phyloP scores from a whole-genome alignment of 2,888 invertebrate genomes.

The Mactromeris polynyma region DNA sequence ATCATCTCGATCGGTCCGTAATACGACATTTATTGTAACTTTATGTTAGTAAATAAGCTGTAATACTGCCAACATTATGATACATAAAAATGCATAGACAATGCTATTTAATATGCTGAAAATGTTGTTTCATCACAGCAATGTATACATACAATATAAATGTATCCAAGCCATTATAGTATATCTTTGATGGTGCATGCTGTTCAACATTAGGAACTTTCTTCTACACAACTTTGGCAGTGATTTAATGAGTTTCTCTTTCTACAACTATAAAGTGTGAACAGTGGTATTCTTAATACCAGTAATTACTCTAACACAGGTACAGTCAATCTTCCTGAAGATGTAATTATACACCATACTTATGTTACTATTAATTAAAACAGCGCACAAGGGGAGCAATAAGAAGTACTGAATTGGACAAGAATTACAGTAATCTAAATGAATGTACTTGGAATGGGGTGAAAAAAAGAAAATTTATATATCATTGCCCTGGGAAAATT shows the following conservation, averaged over 20 bases:
- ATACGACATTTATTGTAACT: neutral
- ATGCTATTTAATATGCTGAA: too few species aligned
- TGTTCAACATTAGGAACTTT: neutral
- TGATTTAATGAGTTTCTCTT: slow-evolving; percentile 16
- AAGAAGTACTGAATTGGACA: neutral
- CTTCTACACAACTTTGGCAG: neutral
- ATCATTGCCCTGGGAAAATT: neutral
- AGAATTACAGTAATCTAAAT: slow-evolving; percentile 15
- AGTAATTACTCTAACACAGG: slow-evolving; percentile 20
- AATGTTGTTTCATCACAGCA: too few species aligned
- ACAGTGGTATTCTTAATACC: slow-evolving; percentile 10
- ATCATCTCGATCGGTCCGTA: neutral
- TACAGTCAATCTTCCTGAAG: neutral
- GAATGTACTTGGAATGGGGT: neutral
- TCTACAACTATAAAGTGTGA: neutral
- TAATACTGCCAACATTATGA: slow-evolving; percentile 4
- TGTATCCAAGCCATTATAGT: too few species aligned
- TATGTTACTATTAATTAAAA: slow-evolving; percentile 15
- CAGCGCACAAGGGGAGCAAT: neutral
- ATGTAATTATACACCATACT: slow-evolving; percentile 13
- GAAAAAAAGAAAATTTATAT: slow-evolving; percentile 8
- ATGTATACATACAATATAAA: too few species aligned
- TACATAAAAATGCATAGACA: neutral
- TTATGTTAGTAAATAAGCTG: neutral
- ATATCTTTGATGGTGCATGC: neutral